phyloP scores from a whole-genome alignment of 2,888 invertebrate species.

The Agonopterix arenella region DNA sequence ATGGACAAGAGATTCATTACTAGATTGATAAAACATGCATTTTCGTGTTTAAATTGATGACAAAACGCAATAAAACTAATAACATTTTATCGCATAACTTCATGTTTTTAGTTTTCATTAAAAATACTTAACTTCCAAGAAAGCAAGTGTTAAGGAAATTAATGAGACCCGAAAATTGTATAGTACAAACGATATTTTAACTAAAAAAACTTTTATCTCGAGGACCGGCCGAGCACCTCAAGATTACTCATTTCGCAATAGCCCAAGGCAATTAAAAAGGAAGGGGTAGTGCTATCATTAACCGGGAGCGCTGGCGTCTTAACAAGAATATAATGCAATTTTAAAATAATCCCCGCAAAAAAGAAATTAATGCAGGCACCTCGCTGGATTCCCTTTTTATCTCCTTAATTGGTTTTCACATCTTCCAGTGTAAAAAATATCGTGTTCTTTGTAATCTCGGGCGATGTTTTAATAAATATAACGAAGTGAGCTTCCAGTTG shows the following conservation, averaged over 20 bases:
- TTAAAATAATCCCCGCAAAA: conserved; percentile 77
- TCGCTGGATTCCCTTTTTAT: conserved; percentile 75
- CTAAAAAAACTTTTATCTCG: conserved; percentile 56
- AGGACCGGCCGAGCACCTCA: conserved; percentile 56
- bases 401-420: conserved; percentile 78
- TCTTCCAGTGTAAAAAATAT: conserved; percentile 76
- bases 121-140: too few species aligned
- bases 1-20: too few species aligned
- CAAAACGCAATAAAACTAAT: too few species aligned
- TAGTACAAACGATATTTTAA: conserved; percentile 17
- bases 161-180: background rate
- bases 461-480: conserved; percentile 77
- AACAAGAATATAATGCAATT: conserved; percentile 78
- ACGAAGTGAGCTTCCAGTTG: conserved; percentile 59
- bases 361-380: conserved; percentile 77
- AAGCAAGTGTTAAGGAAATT: background rate
- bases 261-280: conserved; percentile 73
- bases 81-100: too few species aligned
- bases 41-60: too few species aligned
- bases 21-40: too few species aligned
- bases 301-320: conserved; percentile 67
- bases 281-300: conserved; percentile 75
- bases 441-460: conserved; percentile 76
- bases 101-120: too few species aligned
- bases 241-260: conserved; percentile 75